phyloP scores from a whole-genome alignment of 1,140 invertebrate species.

The Sinella curviseta region DNA sequence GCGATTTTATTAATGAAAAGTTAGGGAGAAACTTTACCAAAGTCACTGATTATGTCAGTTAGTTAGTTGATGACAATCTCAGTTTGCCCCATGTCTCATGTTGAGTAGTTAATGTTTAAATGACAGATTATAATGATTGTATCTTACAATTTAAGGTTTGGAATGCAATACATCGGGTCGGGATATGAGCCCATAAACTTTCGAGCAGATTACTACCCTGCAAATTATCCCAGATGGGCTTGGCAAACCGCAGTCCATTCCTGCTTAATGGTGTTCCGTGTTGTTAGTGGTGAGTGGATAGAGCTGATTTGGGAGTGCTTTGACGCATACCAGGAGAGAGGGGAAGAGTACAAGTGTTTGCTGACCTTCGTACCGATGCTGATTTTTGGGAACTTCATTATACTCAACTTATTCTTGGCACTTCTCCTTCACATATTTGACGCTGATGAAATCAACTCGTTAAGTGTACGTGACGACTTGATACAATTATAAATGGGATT shows the following conservation, averaged over 20 bases:
- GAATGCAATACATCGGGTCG: conserved; percentile 87
- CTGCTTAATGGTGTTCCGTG: conserved; percentile 92
- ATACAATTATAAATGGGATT: too few species aligned
- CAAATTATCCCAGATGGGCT: conserved; percentile 69
- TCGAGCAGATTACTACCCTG: conserved; percentile 52
- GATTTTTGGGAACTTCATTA: conserved; percentile 91
- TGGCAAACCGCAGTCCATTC: conserved; percentile 91
- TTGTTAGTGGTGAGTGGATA: conserved; percentile 88
- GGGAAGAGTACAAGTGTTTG: conserved; percentile 62
- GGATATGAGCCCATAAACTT: conserved; percentile 53
- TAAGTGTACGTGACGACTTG: too few species aligned
- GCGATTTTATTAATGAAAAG: too few species aligned
- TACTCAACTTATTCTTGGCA: conserved; percentile 93
- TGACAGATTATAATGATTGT: too few species aligned
- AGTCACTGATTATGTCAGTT: too few species aligned
- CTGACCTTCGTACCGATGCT: conserved; percentile 83
- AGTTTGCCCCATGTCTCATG: too few species aligned
- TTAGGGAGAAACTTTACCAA: too few species aligned
- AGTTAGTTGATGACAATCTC: too few species aligned
- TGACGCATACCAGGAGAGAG: conserved; percentile 59
- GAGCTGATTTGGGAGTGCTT: conserved; percentile 89
- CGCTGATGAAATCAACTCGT: conserved; percentile 56
- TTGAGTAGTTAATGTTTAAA: too few species aligned
- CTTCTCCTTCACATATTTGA: conserved; percentile 95
- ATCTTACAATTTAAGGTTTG: too few species aligned